These are phyloP conservation scores for Sinocyclocheilus grahami DNA, from an alignment of 2,113 vertebrate genomes.

Conservation along the genomic window DNA sequence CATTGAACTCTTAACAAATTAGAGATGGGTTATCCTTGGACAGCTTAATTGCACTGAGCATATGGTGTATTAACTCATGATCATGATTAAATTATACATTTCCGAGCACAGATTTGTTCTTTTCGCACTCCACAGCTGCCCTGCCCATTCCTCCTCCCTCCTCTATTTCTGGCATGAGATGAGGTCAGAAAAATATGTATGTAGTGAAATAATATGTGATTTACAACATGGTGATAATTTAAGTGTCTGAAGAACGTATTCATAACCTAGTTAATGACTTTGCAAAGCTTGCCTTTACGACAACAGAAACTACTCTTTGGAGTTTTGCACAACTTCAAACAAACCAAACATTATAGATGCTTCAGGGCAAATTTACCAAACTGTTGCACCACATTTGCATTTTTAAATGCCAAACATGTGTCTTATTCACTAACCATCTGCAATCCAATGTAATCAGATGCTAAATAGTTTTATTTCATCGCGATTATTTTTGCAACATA, in stretches of 20 bases:
- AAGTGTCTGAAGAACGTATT: slow-evolving; percentile 37
- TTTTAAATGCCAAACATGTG: not conserved
- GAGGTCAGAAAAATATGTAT: slow-evolving; percentile 44
- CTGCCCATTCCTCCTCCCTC: slow-evolving; percentile 15
- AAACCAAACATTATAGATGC: not conserved
- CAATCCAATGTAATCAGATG: not conserved
- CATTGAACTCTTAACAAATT: slow-evolving; percentile 80
- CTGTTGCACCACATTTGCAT: not conserved
- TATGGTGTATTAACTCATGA: slow-evolving; percentile 77
- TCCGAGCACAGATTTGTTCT: slow-evolving; percentile 55
- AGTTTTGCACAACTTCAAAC: not conserved
- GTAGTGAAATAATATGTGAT: slow-evolving; percentile 23
- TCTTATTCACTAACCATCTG: not conserved
- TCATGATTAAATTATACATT: slow-evolving; percentile 76
- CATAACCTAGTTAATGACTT: not conserved
- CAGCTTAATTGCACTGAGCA: slow-evolving; percentile 75
- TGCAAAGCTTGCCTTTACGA: not conserved
- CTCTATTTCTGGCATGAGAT: slow-evolving; percentile 36
- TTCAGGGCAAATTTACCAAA: not conserved
- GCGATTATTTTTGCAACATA: not conserved
- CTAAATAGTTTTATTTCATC: not conserved
- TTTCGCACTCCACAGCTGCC: slow-evolving; percentile 46
- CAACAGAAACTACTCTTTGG: not conserved
- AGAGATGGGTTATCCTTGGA: slow-evolving; percentile 73
- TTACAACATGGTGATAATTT: slow-evolving; percentile 8